phyloP scores from a whole-genome alignment of 2,888 invertebrate genomes.

The Sphinx pinastri region DNA sequence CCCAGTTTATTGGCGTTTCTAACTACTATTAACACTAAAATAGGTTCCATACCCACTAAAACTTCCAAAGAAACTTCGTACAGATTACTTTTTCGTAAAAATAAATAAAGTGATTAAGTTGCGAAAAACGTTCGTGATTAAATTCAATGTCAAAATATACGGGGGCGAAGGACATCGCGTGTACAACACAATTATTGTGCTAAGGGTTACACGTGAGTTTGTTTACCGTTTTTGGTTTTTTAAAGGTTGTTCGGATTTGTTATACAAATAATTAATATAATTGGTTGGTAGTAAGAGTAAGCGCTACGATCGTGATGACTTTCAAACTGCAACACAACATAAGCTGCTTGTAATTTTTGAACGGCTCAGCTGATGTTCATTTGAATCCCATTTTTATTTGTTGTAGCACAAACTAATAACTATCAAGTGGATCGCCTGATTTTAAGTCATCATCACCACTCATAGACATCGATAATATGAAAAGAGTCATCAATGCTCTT shows the following conservation, averaged over 20 bases:
- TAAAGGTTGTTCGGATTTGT: neutral
- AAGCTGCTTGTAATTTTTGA: neutral
- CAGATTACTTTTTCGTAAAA: slow-evolving; percentile 1
- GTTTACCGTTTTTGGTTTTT: neutral
- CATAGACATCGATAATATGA: too few relatives aligned
- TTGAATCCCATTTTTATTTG: too few relatives aligned
- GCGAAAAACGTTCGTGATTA: slow-evolving; percentile 22
- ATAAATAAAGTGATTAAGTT: slow-evolving; percentile 6
- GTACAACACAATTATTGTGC: neutral
- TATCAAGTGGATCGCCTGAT: too few relatives aligned
- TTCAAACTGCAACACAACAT: neutral
- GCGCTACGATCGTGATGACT: neutral
- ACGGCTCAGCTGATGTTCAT: neutral
- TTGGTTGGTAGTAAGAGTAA: too few relatives aligned
- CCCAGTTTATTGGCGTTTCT: too few relatives aligned
- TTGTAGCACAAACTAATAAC: too few relatives aligned
- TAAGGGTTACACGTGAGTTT: neutral
- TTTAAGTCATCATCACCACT: too few relatives aligned
- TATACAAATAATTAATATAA: neutral
- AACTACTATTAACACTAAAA: too few relatives aligned
- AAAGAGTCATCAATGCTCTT: too few relatives aligned
- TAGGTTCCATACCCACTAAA: neutral
- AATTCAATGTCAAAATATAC: slow-evolving; percentile 16
- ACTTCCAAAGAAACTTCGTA: neutral
- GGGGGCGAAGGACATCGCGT: slow-evolving; percentile 21